Conservation (phyloP, 1,140 invertebrate species). For the Pteromalus puparum region DNA sequence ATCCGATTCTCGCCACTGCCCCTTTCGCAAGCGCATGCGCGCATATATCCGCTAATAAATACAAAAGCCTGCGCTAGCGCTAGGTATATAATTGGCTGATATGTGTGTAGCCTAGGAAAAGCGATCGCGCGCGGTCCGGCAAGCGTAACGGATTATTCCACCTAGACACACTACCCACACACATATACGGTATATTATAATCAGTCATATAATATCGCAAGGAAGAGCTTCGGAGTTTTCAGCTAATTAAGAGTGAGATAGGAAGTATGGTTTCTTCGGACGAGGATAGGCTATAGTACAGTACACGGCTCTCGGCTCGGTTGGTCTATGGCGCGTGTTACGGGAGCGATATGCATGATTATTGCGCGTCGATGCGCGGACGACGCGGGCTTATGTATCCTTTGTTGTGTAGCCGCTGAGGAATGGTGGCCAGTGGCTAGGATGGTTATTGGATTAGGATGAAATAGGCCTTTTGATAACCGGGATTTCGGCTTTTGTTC, state of each 20-base stretch:
- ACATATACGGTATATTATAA: conserved; percentile 3
- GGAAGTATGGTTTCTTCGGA: too few species aligned
- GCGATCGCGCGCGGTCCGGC: conserved; percentile 13
- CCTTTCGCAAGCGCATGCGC: not conserved
- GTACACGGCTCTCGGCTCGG: too few species aligned
- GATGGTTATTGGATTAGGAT: not conserved
- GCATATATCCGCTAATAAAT: conserved; percentile 25
- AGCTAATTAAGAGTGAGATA: conserved; percentile 23
- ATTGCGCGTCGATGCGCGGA: not conserved
- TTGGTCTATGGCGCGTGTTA: not conserved
- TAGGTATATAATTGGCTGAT: not conserved
- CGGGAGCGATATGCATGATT: not conserved
- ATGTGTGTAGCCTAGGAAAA: not conserved
- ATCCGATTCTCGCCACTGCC: not conserved
- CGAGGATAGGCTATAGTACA: too few species aligned
- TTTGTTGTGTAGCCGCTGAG: not conserved
- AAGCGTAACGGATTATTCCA: conserved; percentile 45
- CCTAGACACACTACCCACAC: not conserved
- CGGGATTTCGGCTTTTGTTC: not conserved
- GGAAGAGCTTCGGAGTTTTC: not conserved
- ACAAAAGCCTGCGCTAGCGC: not conserved
- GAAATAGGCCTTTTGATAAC: not conserved
- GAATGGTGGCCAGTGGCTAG: not conserved
- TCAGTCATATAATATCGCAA: conserved; percentile 43
- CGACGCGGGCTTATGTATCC: not conserved